phyloP scores from a whole-genome alignment of 1,140 invertebrate species.

The Nymphalis io region DNA sequence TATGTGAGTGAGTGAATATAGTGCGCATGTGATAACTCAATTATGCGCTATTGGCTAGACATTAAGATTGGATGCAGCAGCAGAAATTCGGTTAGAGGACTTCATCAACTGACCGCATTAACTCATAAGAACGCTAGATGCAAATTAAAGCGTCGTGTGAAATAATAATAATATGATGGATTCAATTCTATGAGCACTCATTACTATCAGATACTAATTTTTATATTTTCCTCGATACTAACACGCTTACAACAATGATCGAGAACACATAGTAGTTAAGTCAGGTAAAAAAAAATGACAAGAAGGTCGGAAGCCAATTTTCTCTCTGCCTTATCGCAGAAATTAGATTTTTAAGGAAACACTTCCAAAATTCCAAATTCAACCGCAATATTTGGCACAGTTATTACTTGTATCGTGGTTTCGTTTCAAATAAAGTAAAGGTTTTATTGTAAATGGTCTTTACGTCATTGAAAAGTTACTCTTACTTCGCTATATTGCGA shows the following conservation, averaged over 20 bases:
- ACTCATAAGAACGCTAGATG: no score
- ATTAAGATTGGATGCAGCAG: no score
- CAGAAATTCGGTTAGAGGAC: no score
- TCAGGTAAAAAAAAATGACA: constrained; percentile 28
- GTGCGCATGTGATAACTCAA: no score
- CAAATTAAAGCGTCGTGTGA: no score
- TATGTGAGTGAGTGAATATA: no score
- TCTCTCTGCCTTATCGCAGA: constrained; percentile 30
- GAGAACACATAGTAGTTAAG: constrained; percentile 19
- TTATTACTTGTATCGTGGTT: not conserved
- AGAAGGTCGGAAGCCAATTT: constrained; percentile 37
- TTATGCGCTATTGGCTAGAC: no score
- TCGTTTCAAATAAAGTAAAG: not conserved
- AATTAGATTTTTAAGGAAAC: constrained; percentile 40
- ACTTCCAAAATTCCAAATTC: constrained; percentile 34
- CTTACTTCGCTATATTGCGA: not conserved
- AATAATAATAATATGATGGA: no score
- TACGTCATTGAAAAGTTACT: not conserved
- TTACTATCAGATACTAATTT: not conserved
- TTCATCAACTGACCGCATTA: no score
- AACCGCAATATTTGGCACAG: constrained; percentile 31
- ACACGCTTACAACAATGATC: constrained; percentile 8
- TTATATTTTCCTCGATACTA: not conserved
- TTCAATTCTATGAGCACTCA: not conserved
- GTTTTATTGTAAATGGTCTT: not conserved